Percentiles rank a stretch among this genome's conserved stretches.
These are phyloP conservation scores for Pterocles orientalis DNA, from an alignment of 2,113 vertebrate species.

Conservation along the genomic window DNA sequence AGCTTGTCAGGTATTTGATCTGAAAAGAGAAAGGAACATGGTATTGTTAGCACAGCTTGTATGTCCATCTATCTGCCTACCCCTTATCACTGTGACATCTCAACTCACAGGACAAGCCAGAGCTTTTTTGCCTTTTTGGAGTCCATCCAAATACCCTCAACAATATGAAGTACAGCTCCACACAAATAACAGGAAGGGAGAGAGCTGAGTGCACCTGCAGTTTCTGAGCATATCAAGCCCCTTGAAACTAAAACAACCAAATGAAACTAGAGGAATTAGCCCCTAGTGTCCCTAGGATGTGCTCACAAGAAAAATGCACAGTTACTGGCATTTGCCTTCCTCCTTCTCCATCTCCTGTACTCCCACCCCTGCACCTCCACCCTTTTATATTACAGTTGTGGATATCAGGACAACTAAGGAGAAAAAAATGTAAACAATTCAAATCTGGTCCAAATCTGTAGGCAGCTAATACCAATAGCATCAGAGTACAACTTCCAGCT, in stretches of 20 bases:
- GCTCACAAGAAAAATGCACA: not conserved
- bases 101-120: not conserved
- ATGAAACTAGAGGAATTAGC: not conserved
- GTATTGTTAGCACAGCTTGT: not conserved
- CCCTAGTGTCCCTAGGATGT: not conserved
- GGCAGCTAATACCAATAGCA: not conserved
- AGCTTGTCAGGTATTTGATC: not conserved
- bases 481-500: not conserved
- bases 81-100: not conserved
- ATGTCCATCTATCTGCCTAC: not conserved
- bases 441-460: not conserved
- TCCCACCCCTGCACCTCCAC: rapidly evolving
- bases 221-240: rapidly evolving
- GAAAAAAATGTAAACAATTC: not conserved
- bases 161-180: not conserved
- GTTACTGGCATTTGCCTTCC: not conserved
- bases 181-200: not conserved
- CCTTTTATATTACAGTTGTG: not conserved
- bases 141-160: not conserved
- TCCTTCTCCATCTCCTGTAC: not conserved
- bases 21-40: not conserved
- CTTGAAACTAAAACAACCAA: not conserved
- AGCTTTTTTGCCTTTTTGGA: not conserved
- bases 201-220: not conserved
- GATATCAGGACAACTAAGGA: not conserved